A percentile compares a stretch with the other conserved stretches of the same genome.
These are phyloP conservation scores for Trichonephila clavata DNA, from an alignment of 1,140 invertebrate genomes.

Conservation along the genomic window DNA sequence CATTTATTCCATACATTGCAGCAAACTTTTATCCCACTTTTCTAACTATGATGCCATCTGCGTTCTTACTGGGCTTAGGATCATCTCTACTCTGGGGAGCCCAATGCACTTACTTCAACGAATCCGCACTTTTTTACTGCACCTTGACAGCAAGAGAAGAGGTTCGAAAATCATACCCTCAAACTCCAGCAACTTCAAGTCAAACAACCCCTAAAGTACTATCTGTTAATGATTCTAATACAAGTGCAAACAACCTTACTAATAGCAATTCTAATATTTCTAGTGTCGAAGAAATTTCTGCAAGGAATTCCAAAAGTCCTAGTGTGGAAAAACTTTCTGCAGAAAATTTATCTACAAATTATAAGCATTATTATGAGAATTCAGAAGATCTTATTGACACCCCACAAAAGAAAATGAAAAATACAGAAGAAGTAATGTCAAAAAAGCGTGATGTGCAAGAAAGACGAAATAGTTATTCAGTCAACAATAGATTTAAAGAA, in stretches of 20 bases:
- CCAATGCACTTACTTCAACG: constrained; percentile 82
- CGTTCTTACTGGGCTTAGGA: neutral
- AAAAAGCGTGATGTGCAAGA: neutral
- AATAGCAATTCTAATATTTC: neutral
- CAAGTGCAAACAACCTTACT: too few relatives aligned
- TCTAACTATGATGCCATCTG: constrained; percentile 19
- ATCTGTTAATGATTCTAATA: constrained; percentile 81
- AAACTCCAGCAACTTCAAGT: neutral
- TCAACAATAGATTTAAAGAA: neutral
- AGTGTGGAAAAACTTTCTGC: neutral
- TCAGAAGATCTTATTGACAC: neutral
- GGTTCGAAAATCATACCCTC: too few relatives aligned
- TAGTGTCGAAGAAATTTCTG: neutral
- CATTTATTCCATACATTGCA: constrained; percentile 31
- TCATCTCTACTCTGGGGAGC: constrained; percentile 32
- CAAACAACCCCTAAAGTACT: neutral
- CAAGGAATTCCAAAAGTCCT: neutral
- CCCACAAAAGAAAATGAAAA: neutral
- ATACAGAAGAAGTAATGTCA: neutral
- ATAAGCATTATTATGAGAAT: neutral
- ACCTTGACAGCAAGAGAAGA: neutral
- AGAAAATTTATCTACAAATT: neutral
- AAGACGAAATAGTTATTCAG: neutral
- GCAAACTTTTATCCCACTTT: constrained; percentile 44
- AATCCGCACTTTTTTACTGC: constrained; percentile 79